Conservation (phyloP, 1,140 invertebrate genomes). For the Drosophila rufa region DNA sequence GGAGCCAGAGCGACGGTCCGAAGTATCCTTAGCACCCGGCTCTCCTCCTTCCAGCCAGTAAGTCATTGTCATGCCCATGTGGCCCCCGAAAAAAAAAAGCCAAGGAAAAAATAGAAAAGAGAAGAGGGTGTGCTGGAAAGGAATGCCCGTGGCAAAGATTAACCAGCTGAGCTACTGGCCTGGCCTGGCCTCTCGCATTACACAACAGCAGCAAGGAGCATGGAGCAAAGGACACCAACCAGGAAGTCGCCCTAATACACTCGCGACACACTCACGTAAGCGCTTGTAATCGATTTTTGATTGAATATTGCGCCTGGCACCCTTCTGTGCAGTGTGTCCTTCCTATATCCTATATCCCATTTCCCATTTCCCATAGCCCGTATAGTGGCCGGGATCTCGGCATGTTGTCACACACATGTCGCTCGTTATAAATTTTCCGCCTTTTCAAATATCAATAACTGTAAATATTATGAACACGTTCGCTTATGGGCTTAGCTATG, state of each 20-base stretch:
- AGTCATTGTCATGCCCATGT: slow-evolving; percentile 79
- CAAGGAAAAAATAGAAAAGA: neutral
- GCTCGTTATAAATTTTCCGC: slow-evolving; percentile 85
- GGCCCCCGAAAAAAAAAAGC: slow-evolving; percentile 16
- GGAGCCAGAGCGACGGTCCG: neutral
- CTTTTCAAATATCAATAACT: slow-evolving; percentile 85
- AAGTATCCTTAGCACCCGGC: slow-evolving; percentile 8
- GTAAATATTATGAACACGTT: slow-evolving; percentile 85
- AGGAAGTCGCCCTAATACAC: slow-evolving; percentile 43
- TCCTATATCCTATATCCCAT: neutral
- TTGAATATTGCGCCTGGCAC: slow-evolving; percentile 77
- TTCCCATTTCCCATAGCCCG: neutral
- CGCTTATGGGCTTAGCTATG: slow-evolving; percentile 74
- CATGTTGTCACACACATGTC: slow-evolving; percentile 84
- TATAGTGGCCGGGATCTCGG: slow-evolving; percentile 22
- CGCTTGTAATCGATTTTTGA: slow-evolving; percentile 85
- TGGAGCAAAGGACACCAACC: neutral
- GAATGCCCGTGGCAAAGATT: slow-evolving; percentile 67
- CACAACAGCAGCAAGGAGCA: slow-evolving; percentile 8
- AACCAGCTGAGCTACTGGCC: slow-evolving; percentile 61
- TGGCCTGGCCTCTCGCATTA: slow-evolving; percentile 19
- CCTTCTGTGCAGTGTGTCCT: slow-evolving; percentile 11
- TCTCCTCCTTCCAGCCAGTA: slow-evolving; percentile 36
- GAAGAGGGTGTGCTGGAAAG: neutral
- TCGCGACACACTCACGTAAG: slow-evolving; percentile 37